Percentiles rank a stretch among this genome's conserved stretches.
These are phyloP conservation scores for Strigamia crassipes DNA, from an alignment of 2,888 invertebrate species.

Conservation along the genomic window DNA sequence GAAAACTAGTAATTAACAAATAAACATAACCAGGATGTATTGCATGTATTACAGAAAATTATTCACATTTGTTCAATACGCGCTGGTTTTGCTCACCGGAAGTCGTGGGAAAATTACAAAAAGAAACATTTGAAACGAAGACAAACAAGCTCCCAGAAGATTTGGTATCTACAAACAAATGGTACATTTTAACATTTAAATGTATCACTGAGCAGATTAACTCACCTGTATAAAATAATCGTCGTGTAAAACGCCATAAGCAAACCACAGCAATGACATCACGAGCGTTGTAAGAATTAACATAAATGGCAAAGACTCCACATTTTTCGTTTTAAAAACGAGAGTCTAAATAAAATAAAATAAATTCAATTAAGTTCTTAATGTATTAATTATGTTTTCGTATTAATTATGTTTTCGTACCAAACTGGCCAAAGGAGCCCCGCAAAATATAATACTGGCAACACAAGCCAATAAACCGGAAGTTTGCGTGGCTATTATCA, in stretches of 20 bases:
- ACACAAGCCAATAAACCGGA: not conserved
- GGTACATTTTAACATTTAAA: not conserved
- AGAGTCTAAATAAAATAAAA: not conserved
- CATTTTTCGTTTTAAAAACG: not conserved
- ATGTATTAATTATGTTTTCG: not conserved
- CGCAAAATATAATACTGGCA: constrained; percentile 31
- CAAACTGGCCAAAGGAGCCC: not conserved
- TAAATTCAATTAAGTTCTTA: not conserved
- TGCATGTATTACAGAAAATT: too few species aligned
- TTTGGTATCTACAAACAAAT: not conserved
- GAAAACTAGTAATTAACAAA: too few species aligned
- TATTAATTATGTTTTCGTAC: not conserved
- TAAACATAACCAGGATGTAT: too few species aligned
- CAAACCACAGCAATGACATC: not conserved
- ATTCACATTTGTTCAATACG: not conserved
- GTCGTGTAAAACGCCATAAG: not conserved
- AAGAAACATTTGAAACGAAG: not conserved
- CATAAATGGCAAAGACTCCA: not conserved
- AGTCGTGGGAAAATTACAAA: not conserved
- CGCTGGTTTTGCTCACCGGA: not conserved
- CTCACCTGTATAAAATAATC: constrained; percentile 13
- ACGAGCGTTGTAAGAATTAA: not conserved
- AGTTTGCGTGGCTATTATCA: not conserved
- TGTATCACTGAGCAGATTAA: not conserved
- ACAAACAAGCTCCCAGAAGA: not conserved